Percentiles rank a stretch among this genome's conserved stretches.
Evolutionary conservation across 2,888 invertebrate genomes (phyloP).

Genomic region (Tholera decimalis): DNA sequence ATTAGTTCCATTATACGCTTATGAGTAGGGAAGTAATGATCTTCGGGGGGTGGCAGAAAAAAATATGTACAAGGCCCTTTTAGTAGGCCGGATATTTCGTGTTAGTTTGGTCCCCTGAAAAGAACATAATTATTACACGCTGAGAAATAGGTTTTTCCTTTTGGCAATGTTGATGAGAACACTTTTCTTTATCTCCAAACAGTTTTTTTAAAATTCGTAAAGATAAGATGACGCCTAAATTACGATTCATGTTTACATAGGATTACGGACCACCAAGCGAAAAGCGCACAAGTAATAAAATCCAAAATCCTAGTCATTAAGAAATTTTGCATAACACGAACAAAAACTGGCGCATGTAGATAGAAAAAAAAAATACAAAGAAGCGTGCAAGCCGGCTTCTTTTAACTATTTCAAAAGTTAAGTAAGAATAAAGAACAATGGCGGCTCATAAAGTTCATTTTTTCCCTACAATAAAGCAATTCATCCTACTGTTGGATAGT

Average conservation of each 20-base stretch:
- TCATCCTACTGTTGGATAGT: slow-evolving; percentile 85
- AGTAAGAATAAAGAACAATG: slow-evolving; percentile 73
- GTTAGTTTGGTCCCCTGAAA: slow-evolving; percentile 19
- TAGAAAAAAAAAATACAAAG: slow-evolving; percentile 66
- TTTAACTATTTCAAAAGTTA: slow-evolving; percentile 75
- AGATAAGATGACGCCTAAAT: slow-evolving; percentile 43
- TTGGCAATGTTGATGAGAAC: slow-evolving; percentile 6
- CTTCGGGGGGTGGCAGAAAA: slow-evolving; percentile 70
- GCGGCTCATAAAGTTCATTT: slow-evolving; percentile 83
- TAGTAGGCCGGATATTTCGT: slow-evolving; percentile 45
- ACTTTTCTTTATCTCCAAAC: slow-evolving; percentile 17
- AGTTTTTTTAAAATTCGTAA: slow-evolving; percentile 24
- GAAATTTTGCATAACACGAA: slow-evolving; percentile 73
- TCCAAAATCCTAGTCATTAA: slow-evolving; percentile 55
- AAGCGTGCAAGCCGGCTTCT: slow-evolving; percentile 78
- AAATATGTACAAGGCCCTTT: slow-evolving; percentile 56
- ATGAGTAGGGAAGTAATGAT: slow-evolving; percentile 83
- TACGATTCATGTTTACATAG: slow-evolving; percentile 51
- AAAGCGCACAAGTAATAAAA: slow-evolving; percentile 69
- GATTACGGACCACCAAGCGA: slow-evolving; percentile 59
- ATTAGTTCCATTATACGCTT: slow-evolving; percentile 90
- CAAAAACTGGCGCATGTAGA: slow-evolving; percentile 73
- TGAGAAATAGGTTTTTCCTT: slow-evolving; percentile 30
- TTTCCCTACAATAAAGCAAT: slow-evolving; percentile 86
- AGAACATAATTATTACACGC: slow-evolving; percentile 19